phyloP scores from a whole-genome alignment of 2,113 vertebrate genomes.

The Phalacrocorax brasilianus region DNA sequence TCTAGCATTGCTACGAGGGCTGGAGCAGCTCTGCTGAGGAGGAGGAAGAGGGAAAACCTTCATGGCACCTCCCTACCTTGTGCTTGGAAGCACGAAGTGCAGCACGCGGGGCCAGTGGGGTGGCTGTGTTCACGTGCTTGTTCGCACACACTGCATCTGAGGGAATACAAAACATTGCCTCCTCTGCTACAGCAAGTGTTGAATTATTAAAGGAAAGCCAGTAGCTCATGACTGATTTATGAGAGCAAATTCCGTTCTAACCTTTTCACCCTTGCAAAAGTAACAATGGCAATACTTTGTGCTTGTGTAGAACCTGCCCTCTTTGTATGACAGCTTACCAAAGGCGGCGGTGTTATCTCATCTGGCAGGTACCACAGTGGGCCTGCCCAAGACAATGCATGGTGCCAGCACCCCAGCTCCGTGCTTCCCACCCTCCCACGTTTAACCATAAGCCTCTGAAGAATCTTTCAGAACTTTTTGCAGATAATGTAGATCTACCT shows the following conservation, averaged over 20 bases:
- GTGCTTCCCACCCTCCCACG: rapidly evolving
- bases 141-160: rapidly evolving
- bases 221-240: neutral
- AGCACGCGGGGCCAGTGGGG: rapidly evolving
- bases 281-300: neutral
- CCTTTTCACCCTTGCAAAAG: neutral
- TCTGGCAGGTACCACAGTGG: rapidly evolving
- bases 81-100: neutral
- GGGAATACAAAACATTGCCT: neutral
- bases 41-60: neutral
- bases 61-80: rapidly evolving
- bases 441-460: neutral
- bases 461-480: neutral
- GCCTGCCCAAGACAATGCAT: rapidly evolving
- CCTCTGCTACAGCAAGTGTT: neutral
- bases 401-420: rapidly evolving
- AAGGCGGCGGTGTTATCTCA: neutral
- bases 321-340: neutral
- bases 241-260: neutral
- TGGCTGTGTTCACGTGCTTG: neutral
- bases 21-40: neutral
- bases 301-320: neutral
- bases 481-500: neutral
- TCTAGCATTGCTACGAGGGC: neutral
- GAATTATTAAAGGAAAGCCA: neutral